Percentiles rank a stretch among this genome's conserved stretches.
phyloP scores from a whole-genome alignment of 2,888 invertebrate genomes.

The Dasypogon diadema region DNA sequence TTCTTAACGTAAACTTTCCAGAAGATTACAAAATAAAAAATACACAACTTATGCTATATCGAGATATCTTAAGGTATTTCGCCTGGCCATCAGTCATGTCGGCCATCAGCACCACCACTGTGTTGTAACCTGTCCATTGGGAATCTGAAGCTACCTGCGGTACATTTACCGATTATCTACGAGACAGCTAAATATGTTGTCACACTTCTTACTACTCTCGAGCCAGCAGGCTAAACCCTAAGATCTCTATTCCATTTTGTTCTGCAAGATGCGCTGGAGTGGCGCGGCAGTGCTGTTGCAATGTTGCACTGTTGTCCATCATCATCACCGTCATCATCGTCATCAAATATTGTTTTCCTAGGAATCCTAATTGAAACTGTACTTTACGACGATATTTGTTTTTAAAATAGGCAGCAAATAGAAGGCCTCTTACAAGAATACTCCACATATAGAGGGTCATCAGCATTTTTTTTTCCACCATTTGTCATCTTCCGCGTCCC shows the following conservation, averaged over 20 bases:
- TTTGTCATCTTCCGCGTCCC: constrained; percentile 30
- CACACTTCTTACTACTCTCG: constrained; percentile 47
- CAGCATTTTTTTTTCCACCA: constrained; percentile 45
- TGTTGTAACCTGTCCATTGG: not conserved
- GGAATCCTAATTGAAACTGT: constrained; percentile 56
- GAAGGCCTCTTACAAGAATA: constrained; percentile 49
- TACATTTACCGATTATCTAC: constrained; percentile 34
- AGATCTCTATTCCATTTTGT: constrained; percentile 16
- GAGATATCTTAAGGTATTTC: not conserved
- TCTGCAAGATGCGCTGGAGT: not conserved
- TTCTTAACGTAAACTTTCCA: too few relatives aligned
- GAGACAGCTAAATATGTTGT: constrained; percentile 53
- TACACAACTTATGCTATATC: not conserved
- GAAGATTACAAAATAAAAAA: not conserved
- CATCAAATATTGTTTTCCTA: constrained; percentile 52
- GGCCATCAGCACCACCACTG: not conserved
- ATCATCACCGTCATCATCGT: constrained; percentile 15
- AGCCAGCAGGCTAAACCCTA: constrained; percentile 22
- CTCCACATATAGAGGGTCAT: constrained; percentile 55
- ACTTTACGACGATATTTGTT: constrained; percentile 54
- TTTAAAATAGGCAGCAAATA: constrained; percentile 45
- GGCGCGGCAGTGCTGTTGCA: not conserved
- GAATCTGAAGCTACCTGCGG: not conserved
- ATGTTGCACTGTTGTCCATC: not conserved
- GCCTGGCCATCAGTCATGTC: not conserved